A percentile compares a stretch with the other conserved stretches of the same genome.
Conservation (phyloP, 2,113 vertebrate genomes). For the Bos taurus region DNA sequence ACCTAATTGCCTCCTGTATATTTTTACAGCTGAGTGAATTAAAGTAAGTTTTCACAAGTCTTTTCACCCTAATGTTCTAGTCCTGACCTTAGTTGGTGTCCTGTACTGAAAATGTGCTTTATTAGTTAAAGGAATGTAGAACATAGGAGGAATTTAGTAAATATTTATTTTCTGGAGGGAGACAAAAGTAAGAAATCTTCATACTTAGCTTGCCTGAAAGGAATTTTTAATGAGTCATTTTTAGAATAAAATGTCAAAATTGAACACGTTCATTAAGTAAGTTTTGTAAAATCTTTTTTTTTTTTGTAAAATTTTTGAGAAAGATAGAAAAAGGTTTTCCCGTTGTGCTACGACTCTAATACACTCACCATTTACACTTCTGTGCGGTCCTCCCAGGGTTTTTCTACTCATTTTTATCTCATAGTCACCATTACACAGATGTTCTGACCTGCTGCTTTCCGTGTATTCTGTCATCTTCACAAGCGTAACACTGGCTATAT, state of each 20-base stretch:
- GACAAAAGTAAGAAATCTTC: neutral
- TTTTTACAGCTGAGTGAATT: neutral
- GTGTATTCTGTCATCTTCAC: neutral
- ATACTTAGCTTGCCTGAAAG: neutral
- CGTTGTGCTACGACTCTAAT: neutral
- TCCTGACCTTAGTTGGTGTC: neutral
- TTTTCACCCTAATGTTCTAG: neutral
- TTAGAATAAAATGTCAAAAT: neutral
- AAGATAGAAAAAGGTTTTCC: neutral
- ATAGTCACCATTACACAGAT: neutral
- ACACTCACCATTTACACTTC: neutral
- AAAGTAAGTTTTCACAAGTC: neutral
- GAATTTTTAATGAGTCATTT: neutral
- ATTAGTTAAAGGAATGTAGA: neutral
- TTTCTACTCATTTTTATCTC: neutral
- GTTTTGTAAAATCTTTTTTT: neutral
- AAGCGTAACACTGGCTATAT: neutral
- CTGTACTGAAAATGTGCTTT: neutral
- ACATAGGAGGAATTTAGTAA: neutral
- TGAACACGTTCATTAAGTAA: neutral
- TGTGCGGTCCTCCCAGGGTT: neutral
- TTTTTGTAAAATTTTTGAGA: neutral
- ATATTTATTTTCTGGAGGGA: neutral
- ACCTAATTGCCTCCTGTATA: neutral
- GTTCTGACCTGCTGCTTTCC: neutral